These are phyloP conservation scores for Steatocranus sp. DNA, from an alignment of 2,797 vertebrate genomes.

Conservation along the genomic window DNA sequence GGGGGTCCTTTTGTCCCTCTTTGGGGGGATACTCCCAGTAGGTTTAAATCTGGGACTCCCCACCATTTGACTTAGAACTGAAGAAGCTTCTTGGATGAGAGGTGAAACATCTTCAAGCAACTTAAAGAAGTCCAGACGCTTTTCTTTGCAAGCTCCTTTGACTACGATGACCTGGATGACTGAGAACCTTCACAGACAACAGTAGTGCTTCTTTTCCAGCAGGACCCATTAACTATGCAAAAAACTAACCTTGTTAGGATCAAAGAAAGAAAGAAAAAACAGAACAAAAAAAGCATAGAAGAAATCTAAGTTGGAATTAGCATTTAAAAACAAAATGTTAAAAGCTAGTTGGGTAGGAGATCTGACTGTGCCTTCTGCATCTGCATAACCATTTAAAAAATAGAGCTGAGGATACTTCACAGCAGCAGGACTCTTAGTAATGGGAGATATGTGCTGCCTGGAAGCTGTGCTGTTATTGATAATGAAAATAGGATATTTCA, in stretches of 20 bases:
- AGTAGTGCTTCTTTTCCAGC: not conserved
- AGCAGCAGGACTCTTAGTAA: not conserved
- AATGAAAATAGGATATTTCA: not conserved
- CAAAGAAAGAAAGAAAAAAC: not conserved
- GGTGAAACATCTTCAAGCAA: no score
- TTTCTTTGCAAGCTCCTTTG: no score
- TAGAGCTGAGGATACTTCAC: not conserved
- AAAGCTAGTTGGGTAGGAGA: not conserved
- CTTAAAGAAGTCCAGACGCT: no score
- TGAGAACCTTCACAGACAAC: no score
- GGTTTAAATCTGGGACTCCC: no score
- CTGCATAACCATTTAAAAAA: not conserved
- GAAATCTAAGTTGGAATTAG: not conserved
- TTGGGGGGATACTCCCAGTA: no score
- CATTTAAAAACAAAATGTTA: constrained; percentile 1
- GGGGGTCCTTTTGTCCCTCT: no score
- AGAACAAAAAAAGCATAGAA: not conserved
- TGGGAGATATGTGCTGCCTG: not conserved
- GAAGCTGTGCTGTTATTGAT: not conserved
- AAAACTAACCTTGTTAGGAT: constrained; percentile 5
- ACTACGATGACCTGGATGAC: no score
- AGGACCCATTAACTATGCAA: not conserved
- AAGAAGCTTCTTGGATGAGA: no score
- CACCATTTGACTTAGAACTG: no score
- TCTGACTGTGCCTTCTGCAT: not conserved